These are phyloP conservation scores for Slavum lentiscoides DNA, from an alignment of 2,888 invertebrate species.

Conservation along the genomic window DNA sequence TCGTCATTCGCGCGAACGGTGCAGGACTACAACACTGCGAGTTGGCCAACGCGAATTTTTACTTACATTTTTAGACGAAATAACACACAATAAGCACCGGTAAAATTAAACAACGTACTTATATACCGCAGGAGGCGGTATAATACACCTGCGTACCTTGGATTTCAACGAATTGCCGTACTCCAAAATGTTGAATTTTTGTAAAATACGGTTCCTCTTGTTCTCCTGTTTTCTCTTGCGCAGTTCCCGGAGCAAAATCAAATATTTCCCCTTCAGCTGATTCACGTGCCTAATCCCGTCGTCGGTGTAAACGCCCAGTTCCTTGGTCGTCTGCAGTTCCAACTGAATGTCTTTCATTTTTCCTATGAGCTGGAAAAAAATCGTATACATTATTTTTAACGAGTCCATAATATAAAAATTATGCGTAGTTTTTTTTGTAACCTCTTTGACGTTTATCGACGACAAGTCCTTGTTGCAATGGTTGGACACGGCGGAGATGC, in stretches of 20 bases:
- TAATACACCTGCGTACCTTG: neutral
- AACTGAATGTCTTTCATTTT: conserved; percentile 46
- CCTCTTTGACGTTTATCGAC: conserved; percentile 57
- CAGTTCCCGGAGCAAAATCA: conserved; percentile 60
- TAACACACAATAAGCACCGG: too few species aligned
- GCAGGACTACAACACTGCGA: too few species aligned
- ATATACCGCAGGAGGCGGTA: too few species aligned
- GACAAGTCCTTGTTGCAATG: conserved; percentile 58
- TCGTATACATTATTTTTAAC: neutral
- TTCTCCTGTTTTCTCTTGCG: conserved; percentile 58
- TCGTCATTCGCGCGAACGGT: too few species aligned
- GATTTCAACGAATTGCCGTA: neutral
- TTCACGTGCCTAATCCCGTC: conserved; percentile 57
- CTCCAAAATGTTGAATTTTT: conserved; percentile 7
- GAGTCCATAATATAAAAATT: too few species aligned
- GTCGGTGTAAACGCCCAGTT: conserved; percentile 59
- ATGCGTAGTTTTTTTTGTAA: conserved; percentile 26
- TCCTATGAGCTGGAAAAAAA: conserved; percentile 4
- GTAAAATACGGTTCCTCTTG: conserved; percentile 11
- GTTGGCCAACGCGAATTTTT: too few species aligned
- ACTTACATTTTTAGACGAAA: too few species aligned
- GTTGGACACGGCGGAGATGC: conserved; percentile 55
- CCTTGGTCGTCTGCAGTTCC: conserved; percentile 58
- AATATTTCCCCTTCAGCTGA: conserved; percentile 60
- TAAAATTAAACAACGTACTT: too few species aligned